Base-by-base conservation (phyloP, 1,140 invertebrate genomes). In the Acromyrmex echinatior region DNA sequence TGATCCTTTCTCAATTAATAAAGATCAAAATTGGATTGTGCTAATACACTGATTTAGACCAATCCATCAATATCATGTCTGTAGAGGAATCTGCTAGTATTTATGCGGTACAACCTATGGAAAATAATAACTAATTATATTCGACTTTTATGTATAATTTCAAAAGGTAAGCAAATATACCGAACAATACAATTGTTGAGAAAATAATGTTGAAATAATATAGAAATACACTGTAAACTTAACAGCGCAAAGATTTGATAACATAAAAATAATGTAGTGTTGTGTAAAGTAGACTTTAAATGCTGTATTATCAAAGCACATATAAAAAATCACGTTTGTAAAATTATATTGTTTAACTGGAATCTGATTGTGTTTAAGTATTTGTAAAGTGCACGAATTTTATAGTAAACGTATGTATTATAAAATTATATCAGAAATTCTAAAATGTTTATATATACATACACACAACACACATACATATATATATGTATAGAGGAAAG, bases 21-120 rank as follows among this genome's bases (percentile, higher is more conserved):
- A 77, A 76, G 87, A 87, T 88, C 68, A 89, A 66, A 84, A 86
- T 53, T 71, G 86, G 81, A 87, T 87, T 89, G 82, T 88, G 66
- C 73, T 93, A 92, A 58, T 92, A 91, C 60, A 76, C 28, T 45
- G 60, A 86, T 88, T 92, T 91, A 88, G 88, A 93, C 84, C 89
- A 87, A 80, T 94, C 92, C 93, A 92, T 92, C 86, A 92, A 93
- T 87, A 91, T 89, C 93, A 93, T 94, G 73, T 90, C 91, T 93
- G 90, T 87, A 82, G 89, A 84, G 86, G 85, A 86, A 87, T 63
- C 88, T 81, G 89, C 89, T 86, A 90, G 86, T 92, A 85, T 92
- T 89, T 91, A 86, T 88, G 87, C 63, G 84, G 91, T 87, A 88
- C 70, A 70, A 93, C 92, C 93, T 94, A 92, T 31, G 91, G 82